Evolutionary conservation across 2,888 invertebrate genomes (phyloP).

Genomic region (Taenaris catops): DNA sequence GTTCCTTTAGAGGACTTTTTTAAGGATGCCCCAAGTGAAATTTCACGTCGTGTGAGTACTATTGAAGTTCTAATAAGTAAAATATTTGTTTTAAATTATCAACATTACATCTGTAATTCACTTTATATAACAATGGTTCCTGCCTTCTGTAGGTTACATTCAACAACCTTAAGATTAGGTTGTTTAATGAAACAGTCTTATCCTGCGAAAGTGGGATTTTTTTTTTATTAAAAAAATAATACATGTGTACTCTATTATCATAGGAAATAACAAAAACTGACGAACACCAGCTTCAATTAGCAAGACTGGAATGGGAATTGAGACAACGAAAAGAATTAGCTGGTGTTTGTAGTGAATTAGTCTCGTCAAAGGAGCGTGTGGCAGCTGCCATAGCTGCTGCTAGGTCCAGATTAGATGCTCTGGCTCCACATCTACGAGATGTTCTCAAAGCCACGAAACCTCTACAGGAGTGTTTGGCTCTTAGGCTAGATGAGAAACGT

Average conservation of each 20-base stretch:
- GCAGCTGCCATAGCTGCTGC: constrained; percentile 87
- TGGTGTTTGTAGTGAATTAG: constrained; percentile 85
- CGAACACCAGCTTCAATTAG: constrained; percentile 89
- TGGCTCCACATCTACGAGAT: constrained; percentile 86
- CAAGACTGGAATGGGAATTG: constrained; percentile 95
- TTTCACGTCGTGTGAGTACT: constrained; percentile 82
- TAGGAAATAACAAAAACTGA: constrained; percentile 84
- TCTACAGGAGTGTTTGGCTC: constrained; percentile 91
- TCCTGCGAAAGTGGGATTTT: no score
- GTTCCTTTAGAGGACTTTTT: constrained; percentile 92
- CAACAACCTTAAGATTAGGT: no score
- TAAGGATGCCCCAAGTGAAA: constrained; percentile 85
- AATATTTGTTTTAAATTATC: no score
- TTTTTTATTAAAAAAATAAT: no score
- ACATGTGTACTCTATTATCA: no score
- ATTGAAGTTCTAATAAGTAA: no score
- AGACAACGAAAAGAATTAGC: constrained; percentile 92
- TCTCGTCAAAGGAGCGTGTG: constrained; percentile 87
- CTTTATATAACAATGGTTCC: no score
- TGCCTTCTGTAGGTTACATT: no score
- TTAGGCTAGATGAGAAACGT: constrained; percentile 88
- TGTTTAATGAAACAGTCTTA: no score
- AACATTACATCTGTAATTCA: no score
- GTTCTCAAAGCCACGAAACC: constrained; percentile 89
- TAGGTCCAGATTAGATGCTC: constrained; percentile 87